Evolutionary conservation across 2,113 vertebrate species (phyloP).

Genomic region (Plecotus auritus): DNA sequence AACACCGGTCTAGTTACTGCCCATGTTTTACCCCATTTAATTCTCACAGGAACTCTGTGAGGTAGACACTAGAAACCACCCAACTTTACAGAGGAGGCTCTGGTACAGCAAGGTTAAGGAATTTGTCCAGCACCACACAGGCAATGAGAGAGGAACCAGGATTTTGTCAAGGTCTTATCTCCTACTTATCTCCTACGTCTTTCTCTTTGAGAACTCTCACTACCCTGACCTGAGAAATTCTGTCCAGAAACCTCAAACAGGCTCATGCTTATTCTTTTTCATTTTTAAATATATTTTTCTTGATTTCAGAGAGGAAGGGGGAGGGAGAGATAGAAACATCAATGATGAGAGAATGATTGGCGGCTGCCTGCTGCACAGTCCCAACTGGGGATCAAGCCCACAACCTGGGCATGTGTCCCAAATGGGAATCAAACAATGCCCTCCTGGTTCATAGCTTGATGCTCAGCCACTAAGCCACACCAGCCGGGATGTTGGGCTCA

Average conservation of each 20-base stretch:
- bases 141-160: neutral
- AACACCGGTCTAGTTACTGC: neutral
- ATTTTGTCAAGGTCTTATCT: neutral
- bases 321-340: no score
- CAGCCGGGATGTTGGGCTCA: no score
- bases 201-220: neutral
- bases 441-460: no score
- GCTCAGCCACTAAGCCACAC: no score
- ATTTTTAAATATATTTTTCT: no score
- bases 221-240: neutral
- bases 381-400: no score
- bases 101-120: neutral
- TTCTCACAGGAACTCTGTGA: neutral
- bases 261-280: neutral
- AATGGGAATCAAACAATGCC: no score
- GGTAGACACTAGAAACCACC: neutral
- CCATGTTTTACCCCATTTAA: neutral
- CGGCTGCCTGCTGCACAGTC: no score
- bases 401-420: no score
- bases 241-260: neutral
- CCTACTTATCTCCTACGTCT: neutral
- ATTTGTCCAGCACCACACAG: neutral
- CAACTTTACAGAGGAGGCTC: neutral
- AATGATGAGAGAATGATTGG: no score
- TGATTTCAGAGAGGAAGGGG: no score